Conservation (phyloP, 2,113 vertebrate species). For the Actinemys pallida region DNA sequence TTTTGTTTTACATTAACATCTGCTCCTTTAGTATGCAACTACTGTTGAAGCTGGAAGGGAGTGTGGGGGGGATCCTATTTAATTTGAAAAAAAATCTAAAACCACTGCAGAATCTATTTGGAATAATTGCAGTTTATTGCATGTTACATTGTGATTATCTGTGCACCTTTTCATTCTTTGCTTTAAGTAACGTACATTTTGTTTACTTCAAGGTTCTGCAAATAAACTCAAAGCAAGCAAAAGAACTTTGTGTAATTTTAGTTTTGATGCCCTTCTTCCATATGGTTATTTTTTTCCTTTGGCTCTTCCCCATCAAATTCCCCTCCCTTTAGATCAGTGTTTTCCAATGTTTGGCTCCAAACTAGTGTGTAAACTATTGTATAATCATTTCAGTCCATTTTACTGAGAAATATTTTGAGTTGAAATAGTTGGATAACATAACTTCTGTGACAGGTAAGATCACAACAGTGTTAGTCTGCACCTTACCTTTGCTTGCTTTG, state of each 20-base stretch:
- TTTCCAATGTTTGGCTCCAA: neutral
- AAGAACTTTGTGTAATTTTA: neutral
- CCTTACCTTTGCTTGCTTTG: conserved; percentile 64
- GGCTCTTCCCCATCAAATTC: neutral
- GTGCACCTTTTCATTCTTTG: neutral
- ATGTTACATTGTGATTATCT: conserved; percentile 40
- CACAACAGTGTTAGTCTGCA: neutral
- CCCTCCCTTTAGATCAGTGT: neutral
- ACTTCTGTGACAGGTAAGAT: neutral
- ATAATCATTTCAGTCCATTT: neutral
- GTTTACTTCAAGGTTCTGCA: neutral
- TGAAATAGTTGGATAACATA: neutral
- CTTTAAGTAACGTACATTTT: neutral
- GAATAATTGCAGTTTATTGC: conserved; percentile 44
- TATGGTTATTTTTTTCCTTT: neutral
- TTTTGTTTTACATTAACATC: neutral
- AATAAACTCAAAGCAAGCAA: conserved; percentile 34
- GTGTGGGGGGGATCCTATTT: conserved; percentile 4
- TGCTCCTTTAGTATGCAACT: neutral
- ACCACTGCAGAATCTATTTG: neutral
- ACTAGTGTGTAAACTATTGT: neutral
- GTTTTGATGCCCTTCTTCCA: neutral
- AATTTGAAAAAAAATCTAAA: conserved; percentile 32
- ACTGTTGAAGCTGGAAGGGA: neutral
- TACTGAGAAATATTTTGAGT: neutral